Evolutionary conservation across 2,797 vertebrate genomes (phyloP), one percentile per base, ranked within the genome.

Genomic region (Melanotaenia pygmaea): DNA sequence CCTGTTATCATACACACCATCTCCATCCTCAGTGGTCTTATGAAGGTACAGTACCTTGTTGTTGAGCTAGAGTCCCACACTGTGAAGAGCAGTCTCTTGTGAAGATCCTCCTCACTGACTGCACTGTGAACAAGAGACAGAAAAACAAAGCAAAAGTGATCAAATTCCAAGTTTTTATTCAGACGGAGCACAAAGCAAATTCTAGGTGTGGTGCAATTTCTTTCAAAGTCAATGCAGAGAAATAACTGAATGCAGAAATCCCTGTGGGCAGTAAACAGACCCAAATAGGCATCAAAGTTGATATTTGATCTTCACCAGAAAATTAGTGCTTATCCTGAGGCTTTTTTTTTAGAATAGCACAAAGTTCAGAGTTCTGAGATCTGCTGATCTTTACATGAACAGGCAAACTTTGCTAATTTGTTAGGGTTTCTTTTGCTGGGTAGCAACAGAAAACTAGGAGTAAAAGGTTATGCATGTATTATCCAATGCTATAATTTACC

Each of bases 11-110:
- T 65, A 20, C n/a, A 47, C 45, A 53, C 32, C 35, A 10, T 22
- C 45, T 73, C 3, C 2, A 56, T 35, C 9, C 1, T 28, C 6
- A 40, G 26, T 7, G 8, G 62, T 50, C 3, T 22, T 24, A 28
- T 54, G 34, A 24, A 67, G 22, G 16, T 28, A 30, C 2, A 57
- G 54, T 91, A 97, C 96, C 96, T 96, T 86, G 91, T 93, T 67
- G 81, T 71, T 58, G 84, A 88, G 43, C 94, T 91, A 45, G 87
- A 79, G 87, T 96, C 96, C 95, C 96, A 98, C 77, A 96, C 89
- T 0, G 96, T 94, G 82, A 97, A 84, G 82, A 98, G 90, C 38
- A 98, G 94, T 59, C 96, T 95, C 78, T 96, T 97, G 58, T 91
- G 92, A 62, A 95, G 92, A 1, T 95, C 94, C 32, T 86, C 85